Evolutionary conservation across 2,797 vertebrate species (phyloP), one percentile per base, ranked within the genome.

Genomic region (Ara ararauna): DNA sequence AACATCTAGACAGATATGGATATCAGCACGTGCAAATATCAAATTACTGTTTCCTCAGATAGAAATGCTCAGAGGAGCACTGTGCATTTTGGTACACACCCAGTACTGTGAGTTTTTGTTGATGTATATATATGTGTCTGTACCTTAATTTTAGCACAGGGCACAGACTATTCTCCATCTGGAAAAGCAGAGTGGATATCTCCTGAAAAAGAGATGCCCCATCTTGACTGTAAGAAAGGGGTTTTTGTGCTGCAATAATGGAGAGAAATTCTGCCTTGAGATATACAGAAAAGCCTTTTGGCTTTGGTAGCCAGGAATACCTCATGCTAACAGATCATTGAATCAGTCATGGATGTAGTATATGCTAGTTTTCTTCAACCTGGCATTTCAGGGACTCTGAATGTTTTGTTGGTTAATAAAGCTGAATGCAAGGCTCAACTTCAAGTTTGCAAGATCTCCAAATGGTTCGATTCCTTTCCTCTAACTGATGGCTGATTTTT

Each of bases 101-200:
- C 93, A 8, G 20, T 17, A 66, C 76, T 17, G 27, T 15, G 83
- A 26, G 67, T 93, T 89, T 15, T 76, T 85, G 47, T 32, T 45
- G 75, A 61, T 38, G 77, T 6, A 45, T 26, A 56, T 23, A n/a
- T 42, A 71, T 42, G 40, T 47, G 84, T 87, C 90, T 61, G 64
- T 2, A 1, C 44, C 56, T 85, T 91, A 94, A 84, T 94, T 95
- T 94, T 95, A 95, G 85, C 74, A 5, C 38, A 19, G 38, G 65
- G 42, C 3, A 2, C 86, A 56, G 67, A 48, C 24, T 26, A 9
- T 30, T 56, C 66, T 45, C 30, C 44, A 4, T 48, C 23, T 19
- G 2, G 15, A 83, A 75, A 70, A 42, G n/a, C 21, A 40, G 51
- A 19, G 27, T 1, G 56, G 72, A 58, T 68, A 74, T 40, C 81